Evolutionary conservation across 2,888 invertebrate genomes (phyloP).

Genomic region (Ommatoiulus sabulosus): DNA sequence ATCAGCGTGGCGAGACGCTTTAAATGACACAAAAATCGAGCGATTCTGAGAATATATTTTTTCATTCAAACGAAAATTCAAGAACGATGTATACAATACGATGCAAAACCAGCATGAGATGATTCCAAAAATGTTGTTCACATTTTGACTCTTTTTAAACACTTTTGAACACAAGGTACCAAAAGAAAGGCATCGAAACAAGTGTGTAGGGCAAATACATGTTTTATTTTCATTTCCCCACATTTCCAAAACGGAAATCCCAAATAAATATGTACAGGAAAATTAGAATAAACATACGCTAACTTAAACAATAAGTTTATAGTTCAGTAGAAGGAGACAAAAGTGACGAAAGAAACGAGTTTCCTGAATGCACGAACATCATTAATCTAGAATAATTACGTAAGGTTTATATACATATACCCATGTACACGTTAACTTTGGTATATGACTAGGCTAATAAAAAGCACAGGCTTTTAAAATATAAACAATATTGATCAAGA

Average conservation of each 20-base stretch:
- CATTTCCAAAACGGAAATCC: slow-evolving; percentile 11
- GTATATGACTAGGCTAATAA: slow-evolving; percentile 37
- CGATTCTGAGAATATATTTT: too few species aligned
- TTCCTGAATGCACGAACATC: neutral
- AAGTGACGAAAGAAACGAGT: neutral
- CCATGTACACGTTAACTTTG: slow-evolving; percentile 5
- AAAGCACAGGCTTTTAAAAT: neutral
- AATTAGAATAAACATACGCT: neutral
- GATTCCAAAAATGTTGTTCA: too few species aligned
- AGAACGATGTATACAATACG: too few species aligned
- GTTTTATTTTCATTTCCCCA: slow-evolving; percentile 20
- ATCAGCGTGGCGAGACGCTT: too few species aligned
- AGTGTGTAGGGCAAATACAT: neutral
- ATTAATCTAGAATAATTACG: neutral
- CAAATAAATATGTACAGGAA: slow-evolving; percentile 6
- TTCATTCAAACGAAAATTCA: too few species aligned
- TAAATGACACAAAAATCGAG: too few species aligned
- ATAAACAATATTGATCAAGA: neutral
- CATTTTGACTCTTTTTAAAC: too few species aligned
- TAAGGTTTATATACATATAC: slow-evolving; percentile 25
- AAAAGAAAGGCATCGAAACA: neutral
- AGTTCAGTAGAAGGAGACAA: neutral
- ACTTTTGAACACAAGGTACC: too few species aligned
- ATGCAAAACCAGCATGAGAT: too few species aligned
- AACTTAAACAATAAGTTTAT: neutral